Percentiles rank a stretch among this genome's conserved stretches.
Evolutionary conservation across 1,140 invertebrate species (phyloP).

Genomic region (Cyphomyrmex costatus): DNA sequence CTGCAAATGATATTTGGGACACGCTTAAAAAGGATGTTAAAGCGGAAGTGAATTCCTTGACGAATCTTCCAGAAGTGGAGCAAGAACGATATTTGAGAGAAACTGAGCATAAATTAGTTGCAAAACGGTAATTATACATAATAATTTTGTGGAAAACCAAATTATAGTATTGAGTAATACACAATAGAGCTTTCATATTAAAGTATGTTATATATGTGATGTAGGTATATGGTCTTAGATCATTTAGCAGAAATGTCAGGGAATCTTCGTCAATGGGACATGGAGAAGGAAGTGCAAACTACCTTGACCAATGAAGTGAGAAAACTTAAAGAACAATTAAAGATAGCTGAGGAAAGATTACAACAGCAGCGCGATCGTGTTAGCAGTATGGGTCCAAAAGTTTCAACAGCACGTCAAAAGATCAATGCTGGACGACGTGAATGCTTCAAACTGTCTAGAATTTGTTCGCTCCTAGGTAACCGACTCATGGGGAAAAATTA

Average conservation of each 20-base stretch:
- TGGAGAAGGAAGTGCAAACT: conserved; percentile 80
- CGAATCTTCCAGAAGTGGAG: conserved; percentile 66
- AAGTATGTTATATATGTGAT: conserved; percentile 30
- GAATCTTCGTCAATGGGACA: conserved; percentile 81
- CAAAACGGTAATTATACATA: conserved; percentile 78
- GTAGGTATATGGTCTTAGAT: conserved; percentile 81
- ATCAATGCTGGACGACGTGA: conserved; percentile 81
- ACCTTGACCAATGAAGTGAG: conserved; percentile 77
- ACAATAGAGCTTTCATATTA: conserved; percentile 14
- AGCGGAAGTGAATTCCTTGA: conserved; percentile 71
- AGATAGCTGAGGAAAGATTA: conserved; percentile 80
- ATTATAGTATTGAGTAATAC: not conserved
- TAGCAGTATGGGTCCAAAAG: conserved; percentile 78
- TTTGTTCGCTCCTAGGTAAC: conserved; percentile 82
- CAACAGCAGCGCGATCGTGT: conserved; percentile 78
- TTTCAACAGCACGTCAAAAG: conserved; percentile 79
- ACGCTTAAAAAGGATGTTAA: conserved; percentile 74
- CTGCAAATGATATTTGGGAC: conserved; percentile 68
- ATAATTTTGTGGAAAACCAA: not conserved
- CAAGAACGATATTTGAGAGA: conserved; percentile 75
- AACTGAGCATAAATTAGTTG: conserved; percentile 80
- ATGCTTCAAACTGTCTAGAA: conserved; percentile 81
- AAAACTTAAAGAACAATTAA: conserved; percentile 79
- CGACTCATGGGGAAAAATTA: conserved; percentile 81
- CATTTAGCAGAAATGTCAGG: conserved; percentile 82